phyloP scores from a whole-genome alignment of 2,113 vertebrate genomes.

The Gymnorhina tibicen region DNA sequence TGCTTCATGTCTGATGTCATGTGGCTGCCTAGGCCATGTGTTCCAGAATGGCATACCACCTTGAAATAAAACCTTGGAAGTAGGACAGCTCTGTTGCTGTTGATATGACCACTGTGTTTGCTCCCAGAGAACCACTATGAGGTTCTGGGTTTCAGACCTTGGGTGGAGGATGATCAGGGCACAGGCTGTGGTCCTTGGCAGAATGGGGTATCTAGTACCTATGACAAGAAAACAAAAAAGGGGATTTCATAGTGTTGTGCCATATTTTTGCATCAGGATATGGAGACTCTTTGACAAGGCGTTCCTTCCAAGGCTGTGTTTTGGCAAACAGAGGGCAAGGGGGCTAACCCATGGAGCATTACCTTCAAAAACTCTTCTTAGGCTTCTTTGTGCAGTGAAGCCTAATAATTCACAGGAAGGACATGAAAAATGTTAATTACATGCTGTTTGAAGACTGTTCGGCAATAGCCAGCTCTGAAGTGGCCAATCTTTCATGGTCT shows the following conservation, averaged over 20 bases:
- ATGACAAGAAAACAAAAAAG: background rate
- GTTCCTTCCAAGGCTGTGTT: background rate
- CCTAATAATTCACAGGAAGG: background rate
- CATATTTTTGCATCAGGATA: background rate
- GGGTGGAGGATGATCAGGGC: background rate
- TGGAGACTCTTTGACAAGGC: background rate
- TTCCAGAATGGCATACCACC: background rate
- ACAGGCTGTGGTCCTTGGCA: background rate
- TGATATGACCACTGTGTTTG: background rate
- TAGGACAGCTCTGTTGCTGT: background rate
- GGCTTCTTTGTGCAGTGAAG: background rate
- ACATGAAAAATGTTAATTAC: background rate
- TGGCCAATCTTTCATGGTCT: background rate
- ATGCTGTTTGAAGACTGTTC: background rate
- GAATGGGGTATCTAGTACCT: background rate
- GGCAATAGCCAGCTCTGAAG: background rate
- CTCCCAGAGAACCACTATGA: background rate
- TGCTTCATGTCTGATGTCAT: background rate
- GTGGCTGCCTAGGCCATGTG: background rate
- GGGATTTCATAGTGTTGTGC: background rate
- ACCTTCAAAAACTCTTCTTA: background rate
- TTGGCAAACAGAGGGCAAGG: background rate
- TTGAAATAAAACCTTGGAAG: background rate
- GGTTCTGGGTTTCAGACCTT: background rate
- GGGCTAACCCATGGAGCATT: background rate